Base-by-base conservation (phyloP, 2,113 vertebrate genomes). In the Rhinichthys klamathensis region DNA sequence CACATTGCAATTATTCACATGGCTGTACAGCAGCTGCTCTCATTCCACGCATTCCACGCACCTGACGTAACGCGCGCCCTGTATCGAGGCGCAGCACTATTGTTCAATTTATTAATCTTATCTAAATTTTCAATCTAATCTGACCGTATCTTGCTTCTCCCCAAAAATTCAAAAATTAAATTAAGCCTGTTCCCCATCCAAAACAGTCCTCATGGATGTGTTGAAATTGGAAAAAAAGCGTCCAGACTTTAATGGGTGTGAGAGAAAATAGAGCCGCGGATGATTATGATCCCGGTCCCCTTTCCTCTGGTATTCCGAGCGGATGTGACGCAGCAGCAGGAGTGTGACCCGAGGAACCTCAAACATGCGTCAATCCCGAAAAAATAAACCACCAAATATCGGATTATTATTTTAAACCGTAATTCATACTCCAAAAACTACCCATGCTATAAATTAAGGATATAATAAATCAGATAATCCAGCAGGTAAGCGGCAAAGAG, bases 31-130 rank as follows among this genome's bases (percentile, higher is more conserved):
- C 63, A 51, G 89, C 88, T 95, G 95, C 95, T 94, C 95, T 95
- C 95, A 87, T 91, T 90, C 93, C 93, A 93, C 91, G 93, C 97
- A 98, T 98, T 98, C 97, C 98, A 96, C 92, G 94, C 94, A 94
- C 93, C 95, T 97, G 97, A 97, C 95, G 96, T 97, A 94, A 98
- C 96, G 91, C 90, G 94, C 90, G 85, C 56, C 58, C 2, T 82
- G 90, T 93, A 91, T 92, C 60, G 91, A 81, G 92, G 92, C 93
- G 91, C 93, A 10, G 30, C 23, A 11, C 4, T 32, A 23, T 56
- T 46, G 23, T 30, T 67, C 58, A 80, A 46, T 35, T 56, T 56
- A 70, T 35, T 18, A 23, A 23, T 72, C 30, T 58, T 5, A 25
- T 54, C 15, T 35, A 2, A 46, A 10, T 27, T 16, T 72, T 23